Percentiles rank a stretch among this genome's conserved stretches.
Conservation (phyloP, 2,113 vertebrate species). For the Hymenochirus boettgeri region DNA sequence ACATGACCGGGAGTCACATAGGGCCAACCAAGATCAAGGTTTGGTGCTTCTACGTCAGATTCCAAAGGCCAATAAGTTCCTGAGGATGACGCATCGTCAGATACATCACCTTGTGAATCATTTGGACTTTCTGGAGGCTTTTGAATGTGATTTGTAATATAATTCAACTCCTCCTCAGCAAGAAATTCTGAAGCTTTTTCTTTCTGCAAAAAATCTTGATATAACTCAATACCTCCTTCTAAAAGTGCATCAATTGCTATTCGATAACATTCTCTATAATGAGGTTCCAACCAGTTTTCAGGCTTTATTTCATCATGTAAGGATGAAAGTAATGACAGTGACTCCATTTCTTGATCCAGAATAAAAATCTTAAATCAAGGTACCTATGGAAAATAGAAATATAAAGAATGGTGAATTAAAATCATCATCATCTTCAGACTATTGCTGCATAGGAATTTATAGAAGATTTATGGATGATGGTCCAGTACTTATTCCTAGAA, state of each 20-base stretch:
- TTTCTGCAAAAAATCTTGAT: conserved; percentile 77
- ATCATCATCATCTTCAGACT: too few species aligned
- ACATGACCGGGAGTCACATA: conserved; percentile 68
- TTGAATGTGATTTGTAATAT: conserved; percentile 74
- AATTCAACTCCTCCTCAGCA: conserved; percentile 81
- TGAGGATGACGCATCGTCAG: conserved; percentile 75
- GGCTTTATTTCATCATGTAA: conserved; percentile 76
- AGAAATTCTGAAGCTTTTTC: conserved; percentile 81
- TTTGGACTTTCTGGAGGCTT: conserved; percentile 52
- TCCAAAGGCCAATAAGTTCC: conserved; percentile 93
- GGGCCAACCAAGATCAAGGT: conserved; percentile 94
- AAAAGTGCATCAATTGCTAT: conserved; percentile 84
- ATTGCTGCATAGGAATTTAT: too few species aligned
- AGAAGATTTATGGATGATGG: too few species aligned
- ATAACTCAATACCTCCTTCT: conserved; percentile 70
- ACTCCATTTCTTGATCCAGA: conserved; percentile 67
- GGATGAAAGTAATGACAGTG: conserved; percentile 81
- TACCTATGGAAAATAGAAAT: conserved; percentile 15
- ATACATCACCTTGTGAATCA: conserved; percentile 58
- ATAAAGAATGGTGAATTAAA: too few species aligned
- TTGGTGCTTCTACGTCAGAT: conserved; percentile 85
- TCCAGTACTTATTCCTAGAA: too few species aligned
- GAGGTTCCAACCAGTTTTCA: conserved; percentile 83
- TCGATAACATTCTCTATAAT: conserved; percentile 91
- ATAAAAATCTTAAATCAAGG: background rate